These are phyloP conservation scores for Brenthis daphne DNA, from an alignment of 2,888 invertebrate species.

Conservation along the genomic window DNA sequence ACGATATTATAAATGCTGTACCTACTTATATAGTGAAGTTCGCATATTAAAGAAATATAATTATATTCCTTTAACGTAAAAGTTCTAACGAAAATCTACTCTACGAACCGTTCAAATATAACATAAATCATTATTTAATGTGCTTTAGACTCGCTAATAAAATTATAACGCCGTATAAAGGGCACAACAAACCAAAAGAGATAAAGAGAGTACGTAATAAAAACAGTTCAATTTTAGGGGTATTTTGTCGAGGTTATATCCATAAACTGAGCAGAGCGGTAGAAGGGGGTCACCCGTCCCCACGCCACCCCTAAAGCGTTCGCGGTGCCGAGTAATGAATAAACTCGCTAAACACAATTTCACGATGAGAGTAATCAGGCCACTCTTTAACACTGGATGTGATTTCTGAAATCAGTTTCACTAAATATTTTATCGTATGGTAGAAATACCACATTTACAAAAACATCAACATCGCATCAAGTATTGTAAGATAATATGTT, in stretches of 20 bases:
- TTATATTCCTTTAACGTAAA: not conserved
- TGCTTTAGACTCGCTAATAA: constrained; percentile 66
- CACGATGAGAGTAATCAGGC: constrained; percentile 71
- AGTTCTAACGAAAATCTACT: not conserved
- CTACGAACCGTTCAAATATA: constrained; percentile 21
- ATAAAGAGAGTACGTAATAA: constrained; percentile 81
- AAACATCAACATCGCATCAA: too few relatives aligned
- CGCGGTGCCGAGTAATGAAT: constrained; percentile 78
- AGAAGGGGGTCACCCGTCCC: constrained; percentile 48
- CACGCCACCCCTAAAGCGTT: constrained; percentile 49
- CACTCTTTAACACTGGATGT: constrained; percentile 45
- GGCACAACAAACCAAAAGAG: constrained; percentile 78
- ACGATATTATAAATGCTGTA: not conserved
- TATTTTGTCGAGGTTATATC: constrained; percentile 83
- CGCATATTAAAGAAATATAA: not conserved
- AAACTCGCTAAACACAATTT: constrained; percentile 77
- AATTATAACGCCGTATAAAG: constrained; percentile 77
- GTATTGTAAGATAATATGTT: too few relatives aligned
- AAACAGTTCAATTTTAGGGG: constrained; percentile 83
- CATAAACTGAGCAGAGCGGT: constrained; percentile 73
- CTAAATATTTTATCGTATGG: too few relatives aligned
- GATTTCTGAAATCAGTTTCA: constrained; percentile 35
- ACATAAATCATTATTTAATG: constrained; percentile 47
- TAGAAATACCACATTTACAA: too few relatives aligned
- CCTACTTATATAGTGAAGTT: not conserved